These are phyloP conservation scores for Apodemus sylvaticus DNA, from an alignment of 2,113 vertebrate genomes.

Conservation along the genomic window DNA sequence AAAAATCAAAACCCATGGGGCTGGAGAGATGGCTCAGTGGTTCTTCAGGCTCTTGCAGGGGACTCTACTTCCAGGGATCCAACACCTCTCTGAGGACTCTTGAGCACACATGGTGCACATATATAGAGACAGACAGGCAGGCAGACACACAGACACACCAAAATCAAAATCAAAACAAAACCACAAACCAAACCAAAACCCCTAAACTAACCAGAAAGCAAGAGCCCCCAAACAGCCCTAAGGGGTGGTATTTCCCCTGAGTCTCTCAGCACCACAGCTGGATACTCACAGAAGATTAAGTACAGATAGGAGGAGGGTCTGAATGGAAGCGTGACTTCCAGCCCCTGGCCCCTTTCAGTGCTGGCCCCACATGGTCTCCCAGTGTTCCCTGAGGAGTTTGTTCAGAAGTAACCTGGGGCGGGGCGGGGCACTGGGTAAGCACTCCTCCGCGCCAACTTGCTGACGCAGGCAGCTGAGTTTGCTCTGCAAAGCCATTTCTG, in stretches of 20 bases:
- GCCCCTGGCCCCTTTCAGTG: no score
- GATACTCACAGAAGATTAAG: neutral
- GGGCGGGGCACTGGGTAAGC: neutral
- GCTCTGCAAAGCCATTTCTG: slow-evolving; percentile 23
- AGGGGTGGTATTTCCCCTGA: neutral
- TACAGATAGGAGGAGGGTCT: fast-evolving
- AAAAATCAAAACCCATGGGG: neutral
- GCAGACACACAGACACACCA: neutral
- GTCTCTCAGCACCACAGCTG: neutral
- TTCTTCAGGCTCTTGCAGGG: neutral
- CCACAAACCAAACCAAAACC: neutral
- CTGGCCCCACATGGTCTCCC: neutral
- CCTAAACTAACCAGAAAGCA: neutral
- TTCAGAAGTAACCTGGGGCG: neutral
- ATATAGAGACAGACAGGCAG: neutral
- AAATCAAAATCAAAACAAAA: neutral
- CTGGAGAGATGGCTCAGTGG: neutral
- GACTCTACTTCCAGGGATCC: neutral
- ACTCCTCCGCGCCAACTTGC: neutral
- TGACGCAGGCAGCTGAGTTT: neutral
- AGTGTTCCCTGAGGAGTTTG: neutral
- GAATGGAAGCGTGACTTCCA: neutral
- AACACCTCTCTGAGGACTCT: neutral
- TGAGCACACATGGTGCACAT: neutral
- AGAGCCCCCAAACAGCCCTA: neutral